Conservation (phyloP, 1,140 invertebrate genomes). For the Phortica variegata region DNA sequence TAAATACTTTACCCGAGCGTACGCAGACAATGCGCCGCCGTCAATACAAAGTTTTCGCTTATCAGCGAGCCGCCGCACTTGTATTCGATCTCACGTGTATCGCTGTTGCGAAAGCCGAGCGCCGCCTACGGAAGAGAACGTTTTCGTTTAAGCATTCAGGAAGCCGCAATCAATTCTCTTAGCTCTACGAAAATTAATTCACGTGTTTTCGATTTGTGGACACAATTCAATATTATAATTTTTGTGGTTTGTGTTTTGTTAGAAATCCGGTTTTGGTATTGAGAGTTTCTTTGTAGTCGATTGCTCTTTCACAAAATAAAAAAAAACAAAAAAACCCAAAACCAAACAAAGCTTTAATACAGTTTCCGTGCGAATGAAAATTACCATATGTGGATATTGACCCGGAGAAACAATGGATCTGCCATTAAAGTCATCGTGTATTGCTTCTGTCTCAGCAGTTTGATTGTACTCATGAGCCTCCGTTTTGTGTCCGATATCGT, state of each 20-base stretch:
- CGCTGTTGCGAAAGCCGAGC: slow-evolving; percentile 23
- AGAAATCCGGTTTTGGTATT: slow-evolving; percentile 27
- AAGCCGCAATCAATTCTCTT: too few species aligned
- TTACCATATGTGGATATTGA: slow-evolving; percentile 42
- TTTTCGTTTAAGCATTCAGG: slow-evolving; percentile 2
- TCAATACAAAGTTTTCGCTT: slow-evolving; percentile 40
- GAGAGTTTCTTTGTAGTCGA: too few species aligned
- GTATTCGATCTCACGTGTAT: slow-evolving; percentile 26
- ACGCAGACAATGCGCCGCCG: slow-evolving; percentile 32
- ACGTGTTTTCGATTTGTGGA: too few species aligned
- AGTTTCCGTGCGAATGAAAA: too few species aligned
- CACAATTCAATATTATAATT: too few species aligned
- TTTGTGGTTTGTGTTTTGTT: too few species aligned
- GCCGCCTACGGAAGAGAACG: slow-evolving; percentile 21
- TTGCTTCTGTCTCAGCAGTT: slow-evolving; percentile 21
- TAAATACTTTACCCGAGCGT: slow-evolving; percentile 24
- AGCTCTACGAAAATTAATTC: too few species aligned
- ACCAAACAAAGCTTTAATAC: too few species aligned
- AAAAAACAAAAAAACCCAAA: too few species aligned
- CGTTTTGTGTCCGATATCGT: slow-evolving; percentile 17
- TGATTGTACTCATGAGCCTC: slow-evolving; percentile 22
- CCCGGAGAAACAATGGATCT: slow-evolving; percentile 36
- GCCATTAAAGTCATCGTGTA: slow-evolving; percentile 37
- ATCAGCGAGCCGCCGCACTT: slow-evolving; percentile 50
- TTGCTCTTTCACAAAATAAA: too few species aligned